Evolutionary conservation across 2,888 invertebrate species (phyloP), one percentile per base, ranked within the genome.

Genomic region (Drosophila crucigera): DNA sequence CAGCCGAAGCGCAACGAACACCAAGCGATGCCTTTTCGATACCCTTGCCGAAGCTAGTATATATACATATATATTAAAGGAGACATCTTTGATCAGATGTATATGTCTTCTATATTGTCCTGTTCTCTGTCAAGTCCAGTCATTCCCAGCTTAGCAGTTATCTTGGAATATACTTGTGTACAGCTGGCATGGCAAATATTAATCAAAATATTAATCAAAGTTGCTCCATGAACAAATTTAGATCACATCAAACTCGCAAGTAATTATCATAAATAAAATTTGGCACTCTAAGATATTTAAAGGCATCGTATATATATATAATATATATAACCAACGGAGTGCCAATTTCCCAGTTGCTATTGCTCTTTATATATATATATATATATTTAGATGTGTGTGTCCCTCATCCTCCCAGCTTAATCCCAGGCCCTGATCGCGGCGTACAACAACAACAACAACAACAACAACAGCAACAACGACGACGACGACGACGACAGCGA

Each of bases 371-470:
- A 7, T 7, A 4, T 47, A 22, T 7, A 4, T 47, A 16, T 47
- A 16, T 47, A 1, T 28, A 9, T 9, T 1, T 31, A 14, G 19
- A 2, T 33, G 0, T 33, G 33, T 33, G 14, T 47, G 14, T 47
- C 9, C 11, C 53, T 19, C 47, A 41, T 33, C 25, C 47, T 43
- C 66, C 50, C 54, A 35, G 52, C 50, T 30, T 66, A 72, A 76
- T 76, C 78, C 78, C 72, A 66, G 56, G 41, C 80, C 22, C 60
- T 33, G 69, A 80, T 68, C 80, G 33, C 43, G 25, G 47, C 80
- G 76, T 52, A 64, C 65, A 73, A 62, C 66, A 43, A 33, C 49
- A 41, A 49, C 37, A 56, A 49, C 25, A 43, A 14, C 41, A 35
- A 56, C 33, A 50, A 10, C 30, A 56, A 43, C 35, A 33, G 52